Base-by-base conservation (phyloP, 2,113 vertebrate genomes). In the Muntiacus reevesi region DNA sequence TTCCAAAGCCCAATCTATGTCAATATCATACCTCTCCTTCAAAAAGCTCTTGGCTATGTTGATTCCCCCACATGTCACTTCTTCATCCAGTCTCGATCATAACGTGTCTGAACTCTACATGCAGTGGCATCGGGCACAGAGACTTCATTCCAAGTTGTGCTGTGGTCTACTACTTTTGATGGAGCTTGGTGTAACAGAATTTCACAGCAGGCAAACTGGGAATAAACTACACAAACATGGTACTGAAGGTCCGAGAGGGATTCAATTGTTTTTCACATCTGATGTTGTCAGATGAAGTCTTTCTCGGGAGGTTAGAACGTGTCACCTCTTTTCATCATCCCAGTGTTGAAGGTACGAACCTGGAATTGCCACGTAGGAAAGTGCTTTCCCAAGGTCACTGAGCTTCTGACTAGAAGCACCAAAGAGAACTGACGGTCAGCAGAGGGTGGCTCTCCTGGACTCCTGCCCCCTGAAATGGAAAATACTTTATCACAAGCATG, bases 381-480 rank as follows among this genome's bases (percentile, higher is more conserved):
- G 33, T 50, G 30, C 71, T 91, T 82, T 83, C 84, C 83, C 54
- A 64, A 50, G 50, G 40, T 91, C 36, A 78, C 21, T 59, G 33
- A 59, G 33, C 19, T 88, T 81, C 81, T 83, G 36, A 71, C 19
- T 25, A 88, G 40, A 88, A 59, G 28, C 30, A 36, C 14, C 7
- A 62, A 14, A 16, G 3, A 54, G 47, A 4, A 9, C n/a, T n/a
- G 30, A 40, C 1, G 9, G 57, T 50, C 5, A 3, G 81, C 50
- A 45, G 62, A 86, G 13, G 19, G 19, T 28, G 45, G 12, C 4
- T 12, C n/a, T 71, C 2, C 0, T 2, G 33, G 19, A 7, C 0
- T 4, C 40, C 54, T 0, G 78, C 30, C 64, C 4, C 2, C 33
- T 67, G 25, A 28, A 67, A 82, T 17, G 76, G 60, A 81, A 93